These are phyloP conservation scores for Drosophila pandora DNA, from an alignment of 1,140 invertebrate genomes.

Conservation along the genomic window DNA sequence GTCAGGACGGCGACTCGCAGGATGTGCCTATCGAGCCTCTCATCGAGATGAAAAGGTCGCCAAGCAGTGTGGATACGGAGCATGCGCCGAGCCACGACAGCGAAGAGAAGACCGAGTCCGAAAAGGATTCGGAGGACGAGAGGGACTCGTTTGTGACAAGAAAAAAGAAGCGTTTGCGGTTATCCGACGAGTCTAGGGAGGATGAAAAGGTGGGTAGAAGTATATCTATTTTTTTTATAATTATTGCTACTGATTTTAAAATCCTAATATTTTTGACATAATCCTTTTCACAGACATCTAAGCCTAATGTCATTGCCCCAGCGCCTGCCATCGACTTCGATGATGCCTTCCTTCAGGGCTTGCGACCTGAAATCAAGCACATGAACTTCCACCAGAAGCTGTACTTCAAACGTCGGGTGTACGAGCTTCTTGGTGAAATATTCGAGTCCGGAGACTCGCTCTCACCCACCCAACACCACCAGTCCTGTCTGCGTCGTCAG, in stretches of 20 bases:
- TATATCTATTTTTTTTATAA: neutral
- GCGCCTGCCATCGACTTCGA: slow-evolving; percentile 49
- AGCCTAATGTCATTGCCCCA: neutral
- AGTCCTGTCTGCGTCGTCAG: neutral
- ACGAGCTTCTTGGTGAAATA: slow-evolving; percentile 68
- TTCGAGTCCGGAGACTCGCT: slow-evolving; percentile 24
- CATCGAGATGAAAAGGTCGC: slow-evolving; percentile 39
- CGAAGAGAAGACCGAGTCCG: neutral
- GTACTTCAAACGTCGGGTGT: slow-evolving; percentile 72
- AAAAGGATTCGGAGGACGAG: slow-evolving; percentile 27
- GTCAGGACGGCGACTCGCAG: neutral
- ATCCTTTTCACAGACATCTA: neutral
- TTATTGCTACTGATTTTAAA: no score
- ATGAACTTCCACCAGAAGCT: slow-evolving; percentile 77
- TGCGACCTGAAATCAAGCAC: slow-evolving; percentile 69
- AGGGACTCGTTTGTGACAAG: neutral
- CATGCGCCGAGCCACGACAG: slow-evolving; percentile 56
- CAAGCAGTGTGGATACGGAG: slow-evolving; percentile 37
- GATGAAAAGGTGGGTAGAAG: neutral
- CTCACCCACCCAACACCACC: slow-evolving; percentile 1
- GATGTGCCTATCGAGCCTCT: neutral
- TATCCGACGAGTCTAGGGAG: neutral
- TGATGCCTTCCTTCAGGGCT: slow-evolving; percentile 70
- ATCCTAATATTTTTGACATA: no score
- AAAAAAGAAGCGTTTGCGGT: neutral